phyloP scores from a whole-genome alignment of 2,888 invertebrate species.

The Drosophila mayaguana region DNA sequence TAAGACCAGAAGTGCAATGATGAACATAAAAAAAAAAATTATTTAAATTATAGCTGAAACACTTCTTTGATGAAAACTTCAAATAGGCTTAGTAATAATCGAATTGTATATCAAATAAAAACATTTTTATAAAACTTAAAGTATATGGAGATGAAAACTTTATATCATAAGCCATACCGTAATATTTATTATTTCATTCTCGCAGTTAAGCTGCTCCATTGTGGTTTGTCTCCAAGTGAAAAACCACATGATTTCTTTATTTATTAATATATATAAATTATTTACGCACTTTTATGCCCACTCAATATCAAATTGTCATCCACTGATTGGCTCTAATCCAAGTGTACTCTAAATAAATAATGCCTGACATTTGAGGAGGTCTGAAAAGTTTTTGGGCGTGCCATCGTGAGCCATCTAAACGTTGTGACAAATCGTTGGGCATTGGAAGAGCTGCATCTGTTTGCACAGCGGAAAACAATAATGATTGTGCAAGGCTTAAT shows the following conservation, averaged over 20 bases:
- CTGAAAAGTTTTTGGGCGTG: constrained; percentile 17
- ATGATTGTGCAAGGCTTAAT: constrained; percentile 63
- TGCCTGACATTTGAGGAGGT: constrained; percentile 22
- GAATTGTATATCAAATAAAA: not conserved
- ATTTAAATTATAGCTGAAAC: too few species aligned
- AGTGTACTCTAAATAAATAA: constrained; percentile 33
- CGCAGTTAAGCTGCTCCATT: not conserved
- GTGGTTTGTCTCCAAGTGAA: not conserved
- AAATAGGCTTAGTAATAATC: not conserved
- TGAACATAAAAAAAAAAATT: too few species aligned
- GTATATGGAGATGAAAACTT: not conserved
- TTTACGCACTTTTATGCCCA: not conserved
- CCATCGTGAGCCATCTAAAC: constrained; percentile 19
- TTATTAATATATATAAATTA: not conserved
- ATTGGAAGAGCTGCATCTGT: constrained; percentile 19
- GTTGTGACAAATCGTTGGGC: constrained; percentile 34
- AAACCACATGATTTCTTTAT: not conserved
- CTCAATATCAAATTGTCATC: not conserved
- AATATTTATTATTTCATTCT: not conserved
- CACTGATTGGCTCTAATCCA: constrained; percentile 8
- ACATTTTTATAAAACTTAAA: not conserved
- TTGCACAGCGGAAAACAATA: constrained; percentile 43
- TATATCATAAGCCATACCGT: not conserved
- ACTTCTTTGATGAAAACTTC: not conserved
- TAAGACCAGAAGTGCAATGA: too few species aligned